These are phyloP conservation scores for Festucalex cinctus DNA, from an alignment of 2,113 vertebrate genomes.

Conservation along the genomic window DNA sequence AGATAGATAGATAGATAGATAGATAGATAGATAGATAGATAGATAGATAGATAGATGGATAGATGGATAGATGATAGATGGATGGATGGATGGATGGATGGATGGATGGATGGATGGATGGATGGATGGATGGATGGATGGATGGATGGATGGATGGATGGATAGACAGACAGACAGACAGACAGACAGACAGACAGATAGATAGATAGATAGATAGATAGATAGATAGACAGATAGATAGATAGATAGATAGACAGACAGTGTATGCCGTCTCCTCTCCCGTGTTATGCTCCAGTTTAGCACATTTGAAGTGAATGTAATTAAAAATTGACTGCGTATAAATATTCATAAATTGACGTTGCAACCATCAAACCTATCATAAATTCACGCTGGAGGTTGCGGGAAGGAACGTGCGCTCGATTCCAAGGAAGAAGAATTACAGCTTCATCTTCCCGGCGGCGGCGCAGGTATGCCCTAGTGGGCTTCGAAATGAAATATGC, in stretches of 20 bases:
- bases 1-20: too few species aligned
- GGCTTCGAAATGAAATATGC: constrained; percentile 62
- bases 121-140: too few species aligned
- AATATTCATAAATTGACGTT: not conserved
- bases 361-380: not conserved
- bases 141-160: too few species aligned
- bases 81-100: too few species aligned
- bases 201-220: too few species aligned
- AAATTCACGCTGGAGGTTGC: constrained; percentile 20
- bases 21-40: too few species aligned
- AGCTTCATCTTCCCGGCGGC: constrained; percentile 51
- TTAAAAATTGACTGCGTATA: not conserved
- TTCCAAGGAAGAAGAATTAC: constrained; percentile 29
- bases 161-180: too few species aligned
- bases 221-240: too few species aligned
- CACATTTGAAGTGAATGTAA: not conserved
- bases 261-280: not conserved
- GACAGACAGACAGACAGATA: too few species aligned
- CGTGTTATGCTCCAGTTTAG: not conserved
- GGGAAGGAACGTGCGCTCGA: constrained; percentile 19
- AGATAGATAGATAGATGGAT: too few species aligned
- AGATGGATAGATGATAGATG: too few species aligned
- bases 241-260: not conserved
- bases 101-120: too few species aligned
- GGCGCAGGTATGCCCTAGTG: constrained; percentile 50